Base-by-base conservation (phyloP, 92 coral and sea anemone genomes). In the Heliopora coerulea region DNA sequence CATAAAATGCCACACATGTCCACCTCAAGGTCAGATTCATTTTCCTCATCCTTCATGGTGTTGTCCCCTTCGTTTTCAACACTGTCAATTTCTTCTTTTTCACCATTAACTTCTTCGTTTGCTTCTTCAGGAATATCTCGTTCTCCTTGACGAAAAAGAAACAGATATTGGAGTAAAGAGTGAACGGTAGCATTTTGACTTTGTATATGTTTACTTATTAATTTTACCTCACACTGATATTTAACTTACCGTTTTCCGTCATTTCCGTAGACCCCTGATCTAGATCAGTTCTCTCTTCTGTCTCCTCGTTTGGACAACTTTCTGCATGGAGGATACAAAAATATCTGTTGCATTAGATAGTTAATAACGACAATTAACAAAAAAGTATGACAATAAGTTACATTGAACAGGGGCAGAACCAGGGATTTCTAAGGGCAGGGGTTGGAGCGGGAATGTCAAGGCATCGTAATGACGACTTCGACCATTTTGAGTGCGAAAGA, bases 121-220 rank as follows among this genome's bases (percentile, higher is more conserved):
- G 59, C 82, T 0, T 73, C 89, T 35, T 68, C 78, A 37, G 86
- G 78, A 32, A 49, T 77, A 34, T 54, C 80, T 13, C 82, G 84
- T 72, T 49, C 68, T 50, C 58, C 80, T 27, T 83, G 56, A n/a
- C n/a, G n/a, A n/a, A n/a, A n/a, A n/a, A n/a, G n/a, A n/a, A n/a
- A n/a, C n/a, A n/a, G n/a, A n/a, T n/a, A n/a, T n/a, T n/a, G n/a
- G n/a, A n/a, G n/a, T n/a, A n/a, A n/a, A n/a, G n/a, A n/a, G n/a
- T n/a, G n/a, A n/a, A n/a, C n/a, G n/a, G n/a, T n/a, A n/a, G n/a
- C n/a, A n/a, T n/a, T n/a, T n/a, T n/a, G n/a, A n/a, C n/a, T n/a
- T n/a, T n/a, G n/a, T n/a, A n/a, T n/a, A n/a, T n/a, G n/a, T n/a
- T n/a, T n/a, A n/a, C n/a, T n/a, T n/a, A n/a, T n/a, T n/a, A n/a